Evolutionary conservation across 2,888 invertebrate genomes (phyloP).

Genomic region (Drosophila demipolita): DNA sequence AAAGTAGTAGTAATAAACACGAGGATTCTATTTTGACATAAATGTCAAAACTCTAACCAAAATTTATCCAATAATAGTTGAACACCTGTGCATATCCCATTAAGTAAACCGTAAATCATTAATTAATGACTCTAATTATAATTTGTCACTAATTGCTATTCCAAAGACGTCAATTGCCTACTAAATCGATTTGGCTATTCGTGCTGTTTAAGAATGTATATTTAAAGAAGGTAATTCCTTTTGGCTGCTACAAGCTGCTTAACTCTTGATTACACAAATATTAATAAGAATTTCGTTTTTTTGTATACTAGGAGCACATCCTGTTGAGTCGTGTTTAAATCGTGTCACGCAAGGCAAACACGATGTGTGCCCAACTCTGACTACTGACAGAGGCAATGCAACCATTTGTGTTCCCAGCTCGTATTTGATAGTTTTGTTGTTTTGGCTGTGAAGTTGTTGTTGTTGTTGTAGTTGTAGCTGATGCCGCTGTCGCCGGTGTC

Average conservation of each 20-base stretch:
- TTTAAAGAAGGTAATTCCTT: no score
- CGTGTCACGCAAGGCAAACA: constrained; percentile 2
- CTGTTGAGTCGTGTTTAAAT: not conserved
- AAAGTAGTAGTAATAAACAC: not conserved
- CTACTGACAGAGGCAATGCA: constrained; percentile 24
- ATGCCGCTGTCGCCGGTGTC: constrained; percentile 50
- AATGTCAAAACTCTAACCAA: not conserved
- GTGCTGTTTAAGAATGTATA: not conserved
- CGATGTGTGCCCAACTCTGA: constrained; percentile 3
- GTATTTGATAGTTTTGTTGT: constrained; percentile 23
- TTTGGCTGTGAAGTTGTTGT: constrained; percentile 72
- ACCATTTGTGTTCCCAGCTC: constrained; percentile 35
- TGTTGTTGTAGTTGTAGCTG: constrained; percentile 24
- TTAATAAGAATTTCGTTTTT: not conserved
- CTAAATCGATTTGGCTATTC: not conserved
- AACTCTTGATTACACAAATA: not conserved
- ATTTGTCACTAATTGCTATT: not conserved
- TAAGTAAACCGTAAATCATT: not conserved
- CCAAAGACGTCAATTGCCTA: not conserved
- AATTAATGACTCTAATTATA: not conserved
- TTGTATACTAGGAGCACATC: not conserved
- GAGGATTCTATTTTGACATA: not conserved
- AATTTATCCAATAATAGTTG: not conserved
- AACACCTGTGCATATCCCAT: not conserved
- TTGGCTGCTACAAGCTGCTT: not conserved